Conservation (phyloP, 2,888 invertebrate species). For the Macrosoma leucophasiata region DNA sequence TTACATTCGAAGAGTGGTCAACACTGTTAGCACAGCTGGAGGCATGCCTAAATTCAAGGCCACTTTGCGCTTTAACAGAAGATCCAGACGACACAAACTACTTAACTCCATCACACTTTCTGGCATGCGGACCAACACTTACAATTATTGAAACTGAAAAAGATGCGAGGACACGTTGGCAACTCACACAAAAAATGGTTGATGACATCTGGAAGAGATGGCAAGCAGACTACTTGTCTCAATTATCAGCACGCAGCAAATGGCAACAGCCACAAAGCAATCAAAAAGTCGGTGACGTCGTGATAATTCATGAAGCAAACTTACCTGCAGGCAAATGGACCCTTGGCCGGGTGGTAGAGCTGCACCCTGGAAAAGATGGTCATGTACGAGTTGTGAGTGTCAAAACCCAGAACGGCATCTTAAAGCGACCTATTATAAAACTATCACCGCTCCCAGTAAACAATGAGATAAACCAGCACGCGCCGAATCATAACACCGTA, state of each 20-base stretch:
- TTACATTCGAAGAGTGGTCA: slow-evolving; percentile 19
- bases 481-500: background rate
- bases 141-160: slow-evolving; percentile 12
- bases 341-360: slow-evolving; percentile 1
- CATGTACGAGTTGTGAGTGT: slow-evolving; percentile 8
- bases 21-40: slow-evolving; percentile 22
- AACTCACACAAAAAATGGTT: too few species aligned
- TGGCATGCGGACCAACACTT: slow-evolving; percentile 8
- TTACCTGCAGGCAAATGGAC: too few species aligned
- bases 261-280: too few species aligned
- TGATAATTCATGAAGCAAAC: too few species aligned
- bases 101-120: slow-evolving; percentile 18
- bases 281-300: too few species aligned
- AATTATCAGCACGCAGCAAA: too few species aligned
- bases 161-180: slow-evolving; percentile 10
- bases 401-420: slow-evolving; percentile 6
- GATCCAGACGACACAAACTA: slow-evolving; percentile 18
- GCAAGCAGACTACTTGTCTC: too few species aligned
- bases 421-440: slow-evolving; percentile 6
- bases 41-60: slow-evolving; percentile 21
- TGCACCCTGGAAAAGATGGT: slow-evolving; percentile 11
- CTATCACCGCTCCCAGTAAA: too few species aligned
- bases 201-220: too few species aligned
- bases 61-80: slow-evolving; percentile 18
- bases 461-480: too few species aligned